Evolutionary conservation across 2,113 vertebrate species (phyloP), one percentile per base, ranked within the genome.

Genomic region (Notothenia coriiceps): DNA sequence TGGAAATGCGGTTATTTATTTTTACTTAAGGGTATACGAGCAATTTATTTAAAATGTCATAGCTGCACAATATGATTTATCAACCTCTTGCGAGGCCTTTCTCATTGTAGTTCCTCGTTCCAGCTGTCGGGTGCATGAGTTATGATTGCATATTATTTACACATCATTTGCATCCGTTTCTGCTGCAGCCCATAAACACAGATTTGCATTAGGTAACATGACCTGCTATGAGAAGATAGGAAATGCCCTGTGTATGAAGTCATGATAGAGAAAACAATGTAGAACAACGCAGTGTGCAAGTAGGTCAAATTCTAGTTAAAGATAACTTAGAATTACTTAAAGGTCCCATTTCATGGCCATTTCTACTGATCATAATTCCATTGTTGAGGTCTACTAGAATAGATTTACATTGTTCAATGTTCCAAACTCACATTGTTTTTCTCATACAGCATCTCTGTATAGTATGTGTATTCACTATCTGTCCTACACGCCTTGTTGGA

Each of bases 141-240:
- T 75, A 29, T 29, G 50, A 44, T 46, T 77, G 29, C 55, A 75
- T 54, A 73, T 88, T 54, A 73, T 88, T 62, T 57, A 62, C 60
- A 40, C 44, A 63, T 74, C 0, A 0, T 67, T 65, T 79, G 72
- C 67, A 76, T 85, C 11, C 33, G 17, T 5, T 64, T 59, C 17
- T 66, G 61, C 62, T 63, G 66, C 66, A 40, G 59, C 47, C 14
- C 40, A 25, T 50, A 7, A 70, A 65, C 20, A 61, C 35, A 15
- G 14, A 82, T 79, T 74, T 55, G 62, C 61, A 49, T 70, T 44
- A 64, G 29, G 29, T 29, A 29, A 29, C 29, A 29, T 29, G 29
- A 4, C 29, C 29, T 29, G 29, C 29, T 29, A 29, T 29, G 29
- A 29, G 44, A 33, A 40, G 20, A 75, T 61, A 17, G 33, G n/a